phyloP scores from a whole-genome alignment of 2,797 vertebrate genomes.

The Falco concolor region DNA sequence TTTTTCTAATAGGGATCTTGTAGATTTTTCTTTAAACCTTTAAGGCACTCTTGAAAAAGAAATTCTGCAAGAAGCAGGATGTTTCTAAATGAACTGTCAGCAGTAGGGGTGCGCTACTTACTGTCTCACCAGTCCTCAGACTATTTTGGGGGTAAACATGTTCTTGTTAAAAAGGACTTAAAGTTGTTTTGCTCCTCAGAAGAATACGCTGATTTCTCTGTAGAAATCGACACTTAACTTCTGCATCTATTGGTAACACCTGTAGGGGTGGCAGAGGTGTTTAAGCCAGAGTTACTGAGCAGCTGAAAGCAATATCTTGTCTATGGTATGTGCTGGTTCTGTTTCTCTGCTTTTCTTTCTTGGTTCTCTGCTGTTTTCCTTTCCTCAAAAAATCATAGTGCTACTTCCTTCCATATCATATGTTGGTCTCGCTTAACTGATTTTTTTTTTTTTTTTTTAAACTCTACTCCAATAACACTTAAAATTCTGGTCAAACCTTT shows the following conservation, averaged over 20 bases:
- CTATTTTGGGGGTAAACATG: neutral
- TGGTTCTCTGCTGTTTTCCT: neutral
- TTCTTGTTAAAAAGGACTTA: neutral
- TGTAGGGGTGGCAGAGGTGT: neutral
- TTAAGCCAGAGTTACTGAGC: neutral
- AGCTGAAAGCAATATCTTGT: neutral
- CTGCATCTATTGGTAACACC: neutral
- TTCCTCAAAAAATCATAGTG: accelerated
- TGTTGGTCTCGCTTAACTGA: neutral
- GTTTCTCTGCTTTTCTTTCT: neutral
- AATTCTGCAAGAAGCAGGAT: neutral
- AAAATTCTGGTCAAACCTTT: neutral
- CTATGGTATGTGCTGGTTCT: accelerated
- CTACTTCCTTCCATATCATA: neutral
- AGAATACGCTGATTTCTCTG: neutral
- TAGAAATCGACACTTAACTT: neutral
- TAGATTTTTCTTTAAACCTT: neutral
- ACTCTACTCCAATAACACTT: neutral
- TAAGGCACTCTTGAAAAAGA: neutral
- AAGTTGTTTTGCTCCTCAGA: neutral
- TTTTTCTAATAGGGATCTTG: neutral
- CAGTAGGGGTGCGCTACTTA: neutral
- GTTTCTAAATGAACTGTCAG: neutral
- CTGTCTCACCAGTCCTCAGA: neutral
- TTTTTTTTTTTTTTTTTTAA: neutral